phyloP scores from a whole-genome alignment of 2,888 invertebrate genomes.

The Clunio marinus region DNA sequence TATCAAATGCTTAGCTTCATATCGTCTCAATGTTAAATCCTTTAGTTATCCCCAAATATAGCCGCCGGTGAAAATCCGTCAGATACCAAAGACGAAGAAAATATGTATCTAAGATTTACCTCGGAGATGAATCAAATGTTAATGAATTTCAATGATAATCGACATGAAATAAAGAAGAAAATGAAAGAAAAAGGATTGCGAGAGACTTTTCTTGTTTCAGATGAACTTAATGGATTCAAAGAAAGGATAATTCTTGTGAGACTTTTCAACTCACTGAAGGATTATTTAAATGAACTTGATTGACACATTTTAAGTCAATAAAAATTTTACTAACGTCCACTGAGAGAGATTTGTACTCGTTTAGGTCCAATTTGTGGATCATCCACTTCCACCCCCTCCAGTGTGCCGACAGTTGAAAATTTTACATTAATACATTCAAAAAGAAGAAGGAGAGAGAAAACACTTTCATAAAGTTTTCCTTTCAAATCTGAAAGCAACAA shows the following conservation, averaged over 20 bases:
- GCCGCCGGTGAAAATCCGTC: neutral
- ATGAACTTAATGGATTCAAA: slow-evolving; percentile 17
- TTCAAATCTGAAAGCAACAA: too few relatives aligned
- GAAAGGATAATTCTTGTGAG: slow-evolving; percentile 30
- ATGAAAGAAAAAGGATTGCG: neutral
- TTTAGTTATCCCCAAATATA: neutral
- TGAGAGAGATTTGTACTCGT: neutral
- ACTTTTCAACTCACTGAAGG: neutral
- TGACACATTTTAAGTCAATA: slow-evolving; percentile 33
- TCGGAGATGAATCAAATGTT: neutral
- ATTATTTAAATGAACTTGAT: slow-evolving; percentile 35
- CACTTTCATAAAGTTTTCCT: too few relatives aligned
- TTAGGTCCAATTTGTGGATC: neutral
- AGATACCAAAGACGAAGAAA: too few relatives aligned
- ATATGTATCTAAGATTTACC: neutral
- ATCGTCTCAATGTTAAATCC: neutral
- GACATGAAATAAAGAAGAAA: slow-evolving; percentile 8
- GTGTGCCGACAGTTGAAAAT: too few relatives aligned
- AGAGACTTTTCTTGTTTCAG: neutral
- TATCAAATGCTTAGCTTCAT: neutral
- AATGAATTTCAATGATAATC: neutral
- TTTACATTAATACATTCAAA: too few relatives aligned
- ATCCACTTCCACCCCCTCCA: too few relatives aligned
- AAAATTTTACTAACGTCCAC: slow-evolving; percentile 4
- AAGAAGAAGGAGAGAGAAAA: too few relatives aligned